Evolutionary conservation across 2,113 vertebrate genomes (phyloP), one percentile per base, ranked within the genome.

Genomic region (Lamprologus ornatipinnis): DNA sequence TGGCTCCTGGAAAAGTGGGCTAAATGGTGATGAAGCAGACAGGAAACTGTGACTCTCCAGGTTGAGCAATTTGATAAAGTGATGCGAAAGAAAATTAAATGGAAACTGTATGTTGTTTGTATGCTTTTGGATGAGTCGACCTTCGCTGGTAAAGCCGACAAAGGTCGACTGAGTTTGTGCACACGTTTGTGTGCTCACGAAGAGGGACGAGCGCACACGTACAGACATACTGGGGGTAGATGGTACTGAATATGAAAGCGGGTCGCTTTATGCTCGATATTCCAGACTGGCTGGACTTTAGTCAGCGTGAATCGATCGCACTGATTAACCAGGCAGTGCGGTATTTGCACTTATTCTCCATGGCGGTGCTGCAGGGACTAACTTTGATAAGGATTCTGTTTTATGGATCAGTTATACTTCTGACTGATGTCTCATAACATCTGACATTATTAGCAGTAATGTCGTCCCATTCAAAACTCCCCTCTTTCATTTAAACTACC

Each of bases 21-120:
- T 88, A 83, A 79, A 91, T 2, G 58, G 60, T 13, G 78, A 83
- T 79, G 86, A 92, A 57, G 96, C 90, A 88, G 93, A 92, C 51
- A 78, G 82, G 95, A 80, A 95, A 89, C 26, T 68, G 12, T 33
- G 53, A 80, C 55, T 81, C 19, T 85, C 53, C 11, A 70, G 80
- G 60, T 80, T 83, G 51, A 85, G 51, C 58, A 63, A 63, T 85
- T 88, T 83, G 83, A 91, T 80, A 87, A 88, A 75, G 80, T 85
- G 54, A 13, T 79, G 78, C 31, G 65, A 65, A 57, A 42, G 81
- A 75, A 87, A 87, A 91, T 84, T 19, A 19, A 88, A 85, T 53
- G 28, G 49, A 89, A 83, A 89, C 82, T 63, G 37, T 86, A 65
- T 80, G 47, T 78, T 82, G 19, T 57, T 35, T 65, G 45, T 55